Evolutionary conservation across 2,113 vertebrate genomes (phyloP), one percentile per base, ranked within the genome.

Genomic region (Tetraodon nigroviridis): DNA sequence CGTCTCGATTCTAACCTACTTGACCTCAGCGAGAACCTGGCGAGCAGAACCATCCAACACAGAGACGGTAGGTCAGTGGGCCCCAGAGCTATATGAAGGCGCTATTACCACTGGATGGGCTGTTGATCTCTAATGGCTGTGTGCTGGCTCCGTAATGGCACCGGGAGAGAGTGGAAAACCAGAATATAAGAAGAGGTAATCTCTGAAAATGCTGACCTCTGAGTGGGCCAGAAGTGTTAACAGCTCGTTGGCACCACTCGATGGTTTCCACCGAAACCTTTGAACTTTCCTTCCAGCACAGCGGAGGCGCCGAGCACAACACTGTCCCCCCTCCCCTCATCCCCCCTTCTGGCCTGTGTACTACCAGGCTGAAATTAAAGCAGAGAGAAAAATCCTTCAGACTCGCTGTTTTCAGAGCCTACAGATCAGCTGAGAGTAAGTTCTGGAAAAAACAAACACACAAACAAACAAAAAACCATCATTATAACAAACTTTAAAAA

Each of bases 201-300:
- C 77, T 83, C 52, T 75, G 84, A 84, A 87, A 87, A 83, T 80
- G 83, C 84, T 89, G 87, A 87, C 85, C 86, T 80, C 80, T 69
- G 73, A 79, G 67, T 67, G 70, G 76, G 65, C 69, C 69, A 57
- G 71, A 84, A 82, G 79, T 79, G 81, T 76, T 87, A 83, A 86
- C 71, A 41, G 73, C 79, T 82, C 58, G 20, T 61, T 74, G 67
- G 73, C 71, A 60, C 71, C 10, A 59, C 65, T 61, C 64, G 40
- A 47, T 58, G 57, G 57, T 67, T 71, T 73, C 50, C 56, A 61
- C 37, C 14, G 19, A 59, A 49, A 88, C 83, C 81, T 87, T 76
- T 79, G 76, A 50, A 80, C 73, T 62, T 45, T 69, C 62, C n/a
- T 13, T 16, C 44, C 6, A 16, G 15, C 15, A 17, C 44, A 16